Conservation (phyloP, 92 coral and sea anemone species). For the Nematostella vectensis region DNA sequence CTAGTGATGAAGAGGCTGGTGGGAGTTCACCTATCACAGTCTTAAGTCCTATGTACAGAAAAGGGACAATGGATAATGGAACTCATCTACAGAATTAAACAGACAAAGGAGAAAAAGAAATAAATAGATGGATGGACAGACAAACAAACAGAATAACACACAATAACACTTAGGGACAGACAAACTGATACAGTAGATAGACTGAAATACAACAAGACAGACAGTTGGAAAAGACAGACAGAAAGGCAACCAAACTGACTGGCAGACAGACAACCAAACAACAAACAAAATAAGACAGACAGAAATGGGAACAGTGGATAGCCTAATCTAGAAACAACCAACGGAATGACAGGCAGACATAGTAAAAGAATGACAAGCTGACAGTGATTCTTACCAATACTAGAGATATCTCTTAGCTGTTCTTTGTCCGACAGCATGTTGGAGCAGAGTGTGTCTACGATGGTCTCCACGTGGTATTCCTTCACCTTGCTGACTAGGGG, state of each 20-base stretch:
- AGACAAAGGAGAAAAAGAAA: neutral
- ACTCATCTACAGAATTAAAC: neutral
- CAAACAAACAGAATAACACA: too few species aligned
- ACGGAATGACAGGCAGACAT: too few species aligned
- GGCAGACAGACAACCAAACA: too few species aligned
- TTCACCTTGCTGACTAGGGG: constrained; percentile 94
- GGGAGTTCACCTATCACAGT: constrained; percentile 97
- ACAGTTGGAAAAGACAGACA: too few species aligned
- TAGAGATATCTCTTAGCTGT: constrained; percentile 91
- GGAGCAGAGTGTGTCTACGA: constrained; percentile 85
- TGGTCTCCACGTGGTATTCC: constrained; percentile 93
- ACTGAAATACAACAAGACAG: too few species aligned
- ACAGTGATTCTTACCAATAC: constrained; percentile 90
- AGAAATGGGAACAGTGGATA: neutral
- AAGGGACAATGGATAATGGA: neutral
- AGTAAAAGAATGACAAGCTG: too few species aligned
- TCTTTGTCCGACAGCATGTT: constrained; percentile 95
- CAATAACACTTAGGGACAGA: too few species aligned
- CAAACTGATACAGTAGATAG: too few species aligned
- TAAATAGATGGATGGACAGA: too few species aligned
- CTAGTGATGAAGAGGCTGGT: constrained; percentile 91
- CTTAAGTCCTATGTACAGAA: constrained; percentile 60
- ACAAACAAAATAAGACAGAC: too few species aligned
- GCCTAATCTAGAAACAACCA: too few species aligned
- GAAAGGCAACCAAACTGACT: too few species aligned